Base-by-base conservation (phyloP, 2,113 vertebrate species). In the Syngnathus scovelli region DNA sequence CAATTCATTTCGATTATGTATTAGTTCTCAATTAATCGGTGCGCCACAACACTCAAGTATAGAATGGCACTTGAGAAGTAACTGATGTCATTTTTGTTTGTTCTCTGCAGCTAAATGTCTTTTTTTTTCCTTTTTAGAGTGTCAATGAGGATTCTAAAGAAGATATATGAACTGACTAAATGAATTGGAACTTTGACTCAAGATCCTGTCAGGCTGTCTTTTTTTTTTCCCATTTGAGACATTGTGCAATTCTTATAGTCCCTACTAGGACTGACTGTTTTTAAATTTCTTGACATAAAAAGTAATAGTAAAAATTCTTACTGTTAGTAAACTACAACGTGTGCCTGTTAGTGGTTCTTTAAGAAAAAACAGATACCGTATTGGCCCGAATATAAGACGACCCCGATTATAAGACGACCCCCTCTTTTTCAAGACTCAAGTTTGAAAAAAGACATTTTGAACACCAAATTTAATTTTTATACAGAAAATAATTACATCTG, bases 71-170 rank as follows among this genome's bases (percentile, higher is more conserved):
- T 33, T 33, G 27, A 3, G 2, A 33, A 33, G 27, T 33, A 33
- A 33, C 27, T 33, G 27, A 3, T 33, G 27, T 33, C 27, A 33
- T 33, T 33, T 33, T 33, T 33, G 27, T 33, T 33, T 33, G 27
- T 33, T 33, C 3, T 33, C 27, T 33, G 27, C 27, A 33, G 27
- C 27, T 33, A 33, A 33, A 33, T 33, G 3, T 33, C 2, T 33
- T 21, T 58, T 23, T 43, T 61, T 41, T 43, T 38, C 8, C 76
- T 16, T 56, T 86, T 78, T 76, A 86, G 84, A 85, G 23, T 21
- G 0, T 21, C 11, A n/a, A 71, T 16, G 44, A 61, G 60, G 56
- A 38, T 33, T 44, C 52, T 54, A 18, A 5, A 36, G 65, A 33
- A 1, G 21, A 59, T 46, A 70, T 79, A 69, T 71, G 77, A 75